Percentiles rank a stretch among this genome's conserved stretches.
These are phyloP conservation scores for Ovibos moschatus DNA, from an alignment of 2,113 vertebrate species.

Conservation along the genomic window DNA sequence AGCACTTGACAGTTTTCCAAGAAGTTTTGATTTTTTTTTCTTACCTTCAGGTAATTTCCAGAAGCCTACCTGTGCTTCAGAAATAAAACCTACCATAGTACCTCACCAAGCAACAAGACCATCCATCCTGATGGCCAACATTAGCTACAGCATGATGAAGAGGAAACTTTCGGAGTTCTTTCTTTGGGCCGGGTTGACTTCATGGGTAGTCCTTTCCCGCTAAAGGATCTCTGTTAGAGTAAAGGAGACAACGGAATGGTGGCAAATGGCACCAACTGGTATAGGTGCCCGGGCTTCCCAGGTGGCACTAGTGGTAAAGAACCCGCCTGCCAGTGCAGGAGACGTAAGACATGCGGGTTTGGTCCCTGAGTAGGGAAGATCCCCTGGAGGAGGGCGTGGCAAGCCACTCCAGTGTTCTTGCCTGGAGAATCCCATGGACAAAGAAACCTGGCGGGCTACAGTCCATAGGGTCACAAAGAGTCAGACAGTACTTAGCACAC, in stretches of 20 bases:
- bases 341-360: rapidly evolving
- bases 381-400: background rate
- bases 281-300: rapidly evolving
- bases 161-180: background rate
- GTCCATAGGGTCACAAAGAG: background rate
- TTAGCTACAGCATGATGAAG: background rate
- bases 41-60: background rate
- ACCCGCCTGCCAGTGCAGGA: background rate
- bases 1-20: background rate
- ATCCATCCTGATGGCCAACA: background rate
- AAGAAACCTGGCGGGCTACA: background rate
- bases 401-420: background rate
- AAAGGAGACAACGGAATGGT: background rate
- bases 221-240: background rate
- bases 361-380: background rate
- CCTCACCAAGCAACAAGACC: background rate
- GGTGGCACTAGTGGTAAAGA: background rate
- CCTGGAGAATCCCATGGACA: background rate
- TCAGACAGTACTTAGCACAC: background rate
- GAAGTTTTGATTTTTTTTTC: background rate
- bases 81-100: background rate
- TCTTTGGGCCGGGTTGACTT: background rate
- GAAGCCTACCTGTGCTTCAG: background rate
- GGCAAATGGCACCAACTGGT: background rate
- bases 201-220: background rate